A percentile compares a stretch with the other conserved stretches of the same genome.
Conservation (phyloP, 2,797 vertebrate genomes). For the Phalanger gymnotis region DNA sequence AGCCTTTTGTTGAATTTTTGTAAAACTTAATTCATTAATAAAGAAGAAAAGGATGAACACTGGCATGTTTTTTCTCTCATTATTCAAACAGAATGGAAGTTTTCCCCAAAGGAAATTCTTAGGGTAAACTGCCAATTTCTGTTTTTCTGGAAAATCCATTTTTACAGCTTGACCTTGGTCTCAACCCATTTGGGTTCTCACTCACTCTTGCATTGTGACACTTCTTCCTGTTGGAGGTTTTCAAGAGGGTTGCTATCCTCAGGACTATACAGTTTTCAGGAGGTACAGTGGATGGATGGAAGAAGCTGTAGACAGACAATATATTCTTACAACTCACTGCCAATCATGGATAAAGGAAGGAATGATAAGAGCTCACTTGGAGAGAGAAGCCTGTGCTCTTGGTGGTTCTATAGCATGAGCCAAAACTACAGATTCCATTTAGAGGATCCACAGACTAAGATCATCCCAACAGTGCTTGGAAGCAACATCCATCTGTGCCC, state of each 20-base stretch:
- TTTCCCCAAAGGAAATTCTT: conserved; percentile 36
- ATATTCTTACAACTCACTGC: background rate
- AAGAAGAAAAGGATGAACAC: conserved; percentile 52
- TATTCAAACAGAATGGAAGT: conserved; percentile 69
- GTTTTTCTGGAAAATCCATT: conserved; percentile 63
- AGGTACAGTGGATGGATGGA: background rate
- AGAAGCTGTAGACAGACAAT: background rate
- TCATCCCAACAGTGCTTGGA: background rate
- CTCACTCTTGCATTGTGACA: background rate
- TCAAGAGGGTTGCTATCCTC: background rate
- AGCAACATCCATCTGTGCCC: background rate
- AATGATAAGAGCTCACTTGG: background rate
- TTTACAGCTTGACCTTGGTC: conserved; percentile 46
- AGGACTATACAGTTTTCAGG: background rate
- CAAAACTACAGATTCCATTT: background rate
- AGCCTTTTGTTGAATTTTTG: conserved; percentile 55
- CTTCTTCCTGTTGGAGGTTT: background rate
- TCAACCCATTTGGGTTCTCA: conserved; percentile 34
- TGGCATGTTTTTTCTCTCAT: conserved; percentile 60
- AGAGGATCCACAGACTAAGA: background rate
- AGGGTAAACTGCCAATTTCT: conserved; percentile 57
- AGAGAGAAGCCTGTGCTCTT: background rate
- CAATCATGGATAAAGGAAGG: conserved; percentile 2
- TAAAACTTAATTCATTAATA: conserved; percentile 71
- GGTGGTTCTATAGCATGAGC: background rate